These are phyloP conservation scores for Heliconius sara DNA, from an alignment of 2,888 invertebrate genomes.

Conservation along the genomic window DNA sequence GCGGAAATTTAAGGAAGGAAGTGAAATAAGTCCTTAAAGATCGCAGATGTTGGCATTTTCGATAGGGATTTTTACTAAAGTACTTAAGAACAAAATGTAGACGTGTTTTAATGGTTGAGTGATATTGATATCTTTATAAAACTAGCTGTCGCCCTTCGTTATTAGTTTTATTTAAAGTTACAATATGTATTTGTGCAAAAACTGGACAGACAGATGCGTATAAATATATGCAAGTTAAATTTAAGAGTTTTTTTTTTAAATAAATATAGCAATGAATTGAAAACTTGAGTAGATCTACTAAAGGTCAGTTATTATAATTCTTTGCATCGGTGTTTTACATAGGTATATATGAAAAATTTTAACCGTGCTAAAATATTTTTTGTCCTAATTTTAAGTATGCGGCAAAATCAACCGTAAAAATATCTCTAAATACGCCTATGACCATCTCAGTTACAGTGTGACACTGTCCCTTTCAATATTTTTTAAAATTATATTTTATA, in stretches of 20 bases:
- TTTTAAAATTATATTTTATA: not conserved
- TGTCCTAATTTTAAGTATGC: too few relatives aligned
- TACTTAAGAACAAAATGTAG: conserved; percentile 30
- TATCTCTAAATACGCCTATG: too few relatives aligned
- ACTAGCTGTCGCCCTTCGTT: not conserved
- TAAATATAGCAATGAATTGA: not conserved
- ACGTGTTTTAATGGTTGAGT: conserved; percentile 24
- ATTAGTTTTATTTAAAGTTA: not conserved
- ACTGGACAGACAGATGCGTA: conserved; percentile 19
- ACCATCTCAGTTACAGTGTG: not conserved
- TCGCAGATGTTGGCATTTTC: conserved; percentile 48
- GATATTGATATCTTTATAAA: conserved; percentile 22
- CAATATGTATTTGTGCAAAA: conserved; percentile 10
- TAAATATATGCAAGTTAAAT: not conserved
- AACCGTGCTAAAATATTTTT: too few relatives aligned
- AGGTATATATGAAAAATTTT: not conserved
- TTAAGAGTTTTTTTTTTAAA: not conserved
- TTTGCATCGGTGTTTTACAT: not conserved
- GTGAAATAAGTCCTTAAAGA: conserved; percentile 47
- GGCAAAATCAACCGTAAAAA: too few relatives aligned
- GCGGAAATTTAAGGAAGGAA: conserved; percentile 52
- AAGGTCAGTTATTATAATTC: not conserved
- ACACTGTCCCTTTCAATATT: not conserved
- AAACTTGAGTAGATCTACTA: not conserved
- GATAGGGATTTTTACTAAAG: conserved; percentile 42